phyloP scores from a whole-genome alignment of 2,113 vertebrate genomes.

The Neogale vison region DNA sequence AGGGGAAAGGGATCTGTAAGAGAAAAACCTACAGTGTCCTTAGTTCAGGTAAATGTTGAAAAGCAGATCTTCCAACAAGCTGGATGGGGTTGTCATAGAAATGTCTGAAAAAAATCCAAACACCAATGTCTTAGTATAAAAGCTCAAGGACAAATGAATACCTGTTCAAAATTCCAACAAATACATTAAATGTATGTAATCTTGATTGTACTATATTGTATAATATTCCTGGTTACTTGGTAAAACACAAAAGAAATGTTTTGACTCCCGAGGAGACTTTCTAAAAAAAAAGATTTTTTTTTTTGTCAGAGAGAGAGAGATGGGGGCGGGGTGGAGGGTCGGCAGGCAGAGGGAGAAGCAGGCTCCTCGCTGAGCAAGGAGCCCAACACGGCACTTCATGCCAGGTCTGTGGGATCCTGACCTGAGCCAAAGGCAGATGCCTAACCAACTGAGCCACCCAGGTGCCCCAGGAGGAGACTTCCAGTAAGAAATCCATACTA shows the following conservation, averaged over 20 bases:
- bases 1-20: not conserved
- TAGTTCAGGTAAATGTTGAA: constrained; percentile 94
- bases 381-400: not conserved
- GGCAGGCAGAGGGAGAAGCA: not conserved
- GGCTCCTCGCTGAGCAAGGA: not conserved
- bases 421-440: not conserved
- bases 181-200: not conserved
- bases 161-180: constrained; percentile 22
- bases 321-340: no score
- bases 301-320: not conserved
- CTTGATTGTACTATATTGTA: not conserved
- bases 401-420: not conserved
- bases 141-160: not conserved
- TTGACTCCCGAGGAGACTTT: not conserved
- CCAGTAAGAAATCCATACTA: not conserved
- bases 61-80: constrained; percentile 92
- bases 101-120: constrained; percentile 87
- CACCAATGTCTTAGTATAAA: constrained; percentile 42
- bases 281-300: not conserved
- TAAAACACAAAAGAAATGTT: not conserved
- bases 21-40: constrained; percentile 87
- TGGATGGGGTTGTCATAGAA: constrained; percentile 97
- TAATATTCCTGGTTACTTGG: not conserved
- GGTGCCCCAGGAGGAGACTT: not conserved
- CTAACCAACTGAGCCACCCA: not conserved